Conservation (phyloP, 2,888 invertebrate genomes). For the Acanthosepion lycidas region DNA sequence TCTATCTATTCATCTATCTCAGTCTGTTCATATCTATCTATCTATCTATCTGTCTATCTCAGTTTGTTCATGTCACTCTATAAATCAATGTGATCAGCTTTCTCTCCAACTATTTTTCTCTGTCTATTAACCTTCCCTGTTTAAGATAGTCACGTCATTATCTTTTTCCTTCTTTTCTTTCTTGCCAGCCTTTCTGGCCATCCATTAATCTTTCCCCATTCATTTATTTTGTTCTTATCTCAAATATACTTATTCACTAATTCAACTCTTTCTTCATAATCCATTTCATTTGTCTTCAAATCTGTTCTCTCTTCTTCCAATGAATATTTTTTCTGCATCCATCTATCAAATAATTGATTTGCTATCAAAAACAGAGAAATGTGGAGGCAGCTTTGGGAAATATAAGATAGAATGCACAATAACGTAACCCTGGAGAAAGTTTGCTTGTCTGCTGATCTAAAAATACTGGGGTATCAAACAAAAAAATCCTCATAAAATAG, state of each 20-base stretch:
- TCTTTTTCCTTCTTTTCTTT: neutral
- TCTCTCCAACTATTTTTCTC: neutral
- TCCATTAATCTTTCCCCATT: neutral
- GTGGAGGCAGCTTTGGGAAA: neutral
- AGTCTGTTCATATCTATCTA: too few relatives aligned
- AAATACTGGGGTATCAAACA: neutral
- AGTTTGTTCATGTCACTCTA: neutral
- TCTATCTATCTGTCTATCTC: too few relatives aligned
- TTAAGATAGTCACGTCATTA: neutral
- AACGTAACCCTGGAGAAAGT: neutral
- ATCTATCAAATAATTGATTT: constrained; percentile 33
- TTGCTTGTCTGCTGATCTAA: neutral
- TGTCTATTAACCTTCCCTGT: neutral
- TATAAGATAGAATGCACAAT: neutral
- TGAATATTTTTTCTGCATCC: neutral
- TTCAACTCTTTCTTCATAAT: neutral
- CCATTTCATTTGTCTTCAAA: neutral
- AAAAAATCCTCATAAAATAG: neutral
- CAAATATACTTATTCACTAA: neutral
- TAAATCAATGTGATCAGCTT: too few relatives aligned
- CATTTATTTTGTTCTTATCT: neutral
- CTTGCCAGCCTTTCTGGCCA: neutral
- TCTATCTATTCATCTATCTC: too few relatives aligned
- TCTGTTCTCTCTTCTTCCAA: neutral
- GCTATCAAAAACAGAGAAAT: constrained; percentile 11